Evolutionary conservation across 1,140 invertebrate genomes (phyloP).

Genomic region (Caenorhabditis tropicalis): DNA sequence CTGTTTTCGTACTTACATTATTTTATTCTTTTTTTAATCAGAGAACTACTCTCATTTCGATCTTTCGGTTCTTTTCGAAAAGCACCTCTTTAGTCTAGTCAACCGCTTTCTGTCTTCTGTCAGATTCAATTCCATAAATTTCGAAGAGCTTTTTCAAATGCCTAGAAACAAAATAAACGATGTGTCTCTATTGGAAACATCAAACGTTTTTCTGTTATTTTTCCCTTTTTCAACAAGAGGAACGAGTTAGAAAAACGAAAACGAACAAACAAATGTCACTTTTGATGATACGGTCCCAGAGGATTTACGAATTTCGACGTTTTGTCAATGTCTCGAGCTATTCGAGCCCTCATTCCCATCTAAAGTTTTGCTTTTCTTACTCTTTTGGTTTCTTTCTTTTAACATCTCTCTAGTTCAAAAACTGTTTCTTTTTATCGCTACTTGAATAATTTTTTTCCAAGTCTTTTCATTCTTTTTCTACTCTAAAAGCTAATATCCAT

Average conservation of each 20-base stretch:
- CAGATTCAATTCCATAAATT: not conserved
- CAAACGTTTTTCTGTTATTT: not conserved
- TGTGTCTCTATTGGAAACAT: not conserved
- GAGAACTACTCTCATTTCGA: too few relatives aligned
- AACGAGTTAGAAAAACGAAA: not conserved
- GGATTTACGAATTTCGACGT: not conserved
- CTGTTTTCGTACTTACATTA: too few relatives aligned
- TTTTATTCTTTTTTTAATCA: too few relatives aligned
- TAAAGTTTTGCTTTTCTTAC: not conserved
- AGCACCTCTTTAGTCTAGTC: not conserved
- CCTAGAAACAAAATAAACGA: not conserved
- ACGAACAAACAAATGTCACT: slow-evolving; percentile 27
- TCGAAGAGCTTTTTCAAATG: not conserved
- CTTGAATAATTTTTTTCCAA: too few relatives aligned
- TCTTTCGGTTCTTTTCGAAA: too few relatives aligned
- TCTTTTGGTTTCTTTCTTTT: not conserved
- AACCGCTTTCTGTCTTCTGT: too few relatives aligned
- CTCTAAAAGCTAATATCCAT: not conserved
- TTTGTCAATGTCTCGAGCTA: not conserved
- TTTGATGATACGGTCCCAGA: slow-evolving; percentile 19
- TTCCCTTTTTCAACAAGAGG: not conserved
- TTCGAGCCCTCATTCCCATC: not conserved
- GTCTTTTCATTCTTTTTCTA: not conserved
- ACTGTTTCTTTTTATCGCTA: too few relatives aligned
- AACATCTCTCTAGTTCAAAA: too few relatives aligned